A percentile compares a stretch with the other conserved stretches of the same genome.
These are phyloP conservation scores for Natator depressus DNA, from an alignment of 2,113 vertebrate genomes.

Conservation along the genomic window DNA sequence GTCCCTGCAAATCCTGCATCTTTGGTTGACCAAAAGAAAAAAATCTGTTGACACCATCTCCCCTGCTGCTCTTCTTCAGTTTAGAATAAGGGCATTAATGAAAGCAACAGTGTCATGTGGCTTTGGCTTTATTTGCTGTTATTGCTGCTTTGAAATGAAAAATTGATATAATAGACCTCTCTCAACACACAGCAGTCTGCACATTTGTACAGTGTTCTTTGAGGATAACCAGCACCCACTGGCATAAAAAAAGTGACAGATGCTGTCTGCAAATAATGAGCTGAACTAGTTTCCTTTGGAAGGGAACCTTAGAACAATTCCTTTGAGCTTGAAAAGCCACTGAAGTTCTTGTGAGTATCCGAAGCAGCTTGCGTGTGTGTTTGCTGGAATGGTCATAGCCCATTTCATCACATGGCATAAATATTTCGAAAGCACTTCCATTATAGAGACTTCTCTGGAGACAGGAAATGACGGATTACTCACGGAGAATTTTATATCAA, in stretches of 20 bases:
- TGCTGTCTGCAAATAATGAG: slow-evolving; percentile 74
- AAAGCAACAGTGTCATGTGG: slow-evolving; percentile 45
- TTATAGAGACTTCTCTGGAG: not conserved
- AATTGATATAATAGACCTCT: slow-evolving; percentile 70
- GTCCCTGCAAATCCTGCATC: not conserved
- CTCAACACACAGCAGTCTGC: slow-evolving; percentile 64
- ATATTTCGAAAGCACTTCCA: slow-evolving; percentile 15
- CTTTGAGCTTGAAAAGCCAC: slow-evolving; percentile 56
- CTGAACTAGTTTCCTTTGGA: slow-evolving; percentile 64
- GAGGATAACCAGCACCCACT: slow-evolving; percentile 60
- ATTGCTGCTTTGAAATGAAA: slow-evolving; percentile 76
- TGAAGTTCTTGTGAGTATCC: slow-evolving; percentile 30
- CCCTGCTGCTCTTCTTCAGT: not conserved
- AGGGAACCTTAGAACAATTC: slow-evolving; percentile 56
- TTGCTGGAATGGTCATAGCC: not conserved
- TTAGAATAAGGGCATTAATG: not conserved
- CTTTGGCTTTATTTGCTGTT: slow-evolving; percentile 69
- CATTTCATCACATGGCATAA: not conserved
- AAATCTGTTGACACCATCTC: not conserved
- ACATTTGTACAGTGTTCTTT: slow-evolving; percentile 58
- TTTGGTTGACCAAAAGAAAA: not conserved
- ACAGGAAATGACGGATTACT: not conserved
- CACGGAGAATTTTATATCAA: not conserved
- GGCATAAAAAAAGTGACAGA: slow-evolving; percentile 67
- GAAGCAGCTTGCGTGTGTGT: not conserved